Evolutionary conservation across 2,888 invertebrate species (phyloP), one percentile per base, ranked within the genome.

Genomic region (Bedellia somnulentella): DNA sequence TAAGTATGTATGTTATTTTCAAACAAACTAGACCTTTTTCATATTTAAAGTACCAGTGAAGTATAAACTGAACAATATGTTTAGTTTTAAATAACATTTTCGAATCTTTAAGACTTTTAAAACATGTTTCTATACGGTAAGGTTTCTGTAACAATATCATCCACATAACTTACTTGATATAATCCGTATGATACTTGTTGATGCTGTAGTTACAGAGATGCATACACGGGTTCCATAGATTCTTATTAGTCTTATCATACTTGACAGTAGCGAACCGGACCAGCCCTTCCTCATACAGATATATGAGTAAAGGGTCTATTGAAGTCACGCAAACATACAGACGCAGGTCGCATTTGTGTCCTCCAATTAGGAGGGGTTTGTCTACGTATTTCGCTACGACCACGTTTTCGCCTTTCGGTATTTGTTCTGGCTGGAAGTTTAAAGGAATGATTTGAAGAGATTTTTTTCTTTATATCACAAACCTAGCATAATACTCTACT

Each of bases 151-250:
- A n/a, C n/a, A n/a, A n/a, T n/a, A n/a, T n/a, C n/a, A n/a, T n/a
- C n/a, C n/a, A n/a, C n/a, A n/a, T 14, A 14, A 78, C 88, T 80
- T 68, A 93, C 89, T 89, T 92, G 47, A 96, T 88, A 63, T 96
- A 98, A 70, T 94, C 92, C 34, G 92, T 89, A 62, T 92, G 96
- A 56, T 93, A 93, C 66, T 97, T 97, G 67, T 98, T 97, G 52
- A 98, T 93, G 68, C 94, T 95, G 67, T 97, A 98, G 68, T 98
- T 98, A 52, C 97, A 98, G 10, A 98, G 81, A 66, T 98, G 97
- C 89, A 96, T 95, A 67, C 92, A 95, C 0, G 90, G 93, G 63
- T 93, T 94, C 86, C 93, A 95, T 9, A 98, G 80, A 49, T 93
- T 94, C 56, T 93, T 93, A 44, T 91, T 88, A 43, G 87, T 89